Evolutionary conservation across 2,888 invertebrate genomes (phyloP).

Genomic region (Brachylomia viminalis): DNA sequence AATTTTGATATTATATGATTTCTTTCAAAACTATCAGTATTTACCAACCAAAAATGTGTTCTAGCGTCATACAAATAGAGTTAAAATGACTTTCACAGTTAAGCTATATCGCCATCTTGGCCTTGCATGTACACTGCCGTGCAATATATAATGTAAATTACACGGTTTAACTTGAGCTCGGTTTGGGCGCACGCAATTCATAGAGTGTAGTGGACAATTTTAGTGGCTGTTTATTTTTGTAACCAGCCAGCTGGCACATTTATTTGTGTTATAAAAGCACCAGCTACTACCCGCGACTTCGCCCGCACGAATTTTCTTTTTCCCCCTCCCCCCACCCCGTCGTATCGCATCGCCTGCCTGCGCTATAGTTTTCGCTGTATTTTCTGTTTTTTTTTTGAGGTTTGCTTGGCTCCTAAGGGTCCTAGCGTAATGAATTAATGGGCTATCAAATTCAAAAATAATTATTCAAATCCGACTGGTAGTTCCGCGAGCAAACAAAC

Average conservation of each 20-base stretch:
- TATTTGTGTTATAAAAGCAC: background rate
- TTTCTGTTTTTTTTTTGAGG: too few relatives aligned
- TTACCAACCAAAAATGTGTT: background rate
- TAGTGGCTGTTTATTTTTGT: slow-evolving; percentile 33
- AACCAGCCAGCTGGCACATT: slow-evolving; percentile 4
- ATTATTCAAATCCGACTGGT: too few relatives aligned
- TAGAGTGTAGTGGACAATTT: slow-evolving; percentile 26
- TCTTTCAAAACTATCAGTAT: slow-evolving; percentile 40
- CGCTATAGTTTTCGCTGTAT: too few relatives aligned
- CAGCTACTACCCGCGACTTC: too few relatives aligned
- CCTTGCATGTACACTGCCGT: slow-evolving; percentile 57
- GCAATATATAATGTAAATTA: slow-evolving; percentile 58
- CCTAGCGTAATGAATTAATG: too few relatives aligned
- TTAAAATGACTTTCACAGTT: slow-evolving; percentile 20
- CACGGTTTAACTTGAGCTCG: slow-evolving; percentile 53
- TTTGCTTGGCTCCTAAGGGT: too few relatives aligned
- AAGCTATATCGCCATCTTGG: slow-evolving; percentile 26
- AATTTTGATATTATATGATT: slow-evolving; percentile 51
- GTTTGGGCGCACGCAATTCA: slow-evolving; percentile 51
- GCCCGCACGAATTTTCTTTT: too few relatives aligned
- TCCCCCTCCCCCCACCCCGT: too few relatives aligned
- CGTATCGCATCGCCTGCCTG: too few relatives aligned
- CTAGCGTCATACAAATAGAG: background rate
- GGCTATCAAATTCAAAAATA: too few relatives aligned
- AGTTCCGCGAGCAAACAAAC: too few relatives aligned